phyloP scores from a whole-genome alignment of 35 echinoderm and acorn worm species.

The Ophiothrix spiculata region DNA sequence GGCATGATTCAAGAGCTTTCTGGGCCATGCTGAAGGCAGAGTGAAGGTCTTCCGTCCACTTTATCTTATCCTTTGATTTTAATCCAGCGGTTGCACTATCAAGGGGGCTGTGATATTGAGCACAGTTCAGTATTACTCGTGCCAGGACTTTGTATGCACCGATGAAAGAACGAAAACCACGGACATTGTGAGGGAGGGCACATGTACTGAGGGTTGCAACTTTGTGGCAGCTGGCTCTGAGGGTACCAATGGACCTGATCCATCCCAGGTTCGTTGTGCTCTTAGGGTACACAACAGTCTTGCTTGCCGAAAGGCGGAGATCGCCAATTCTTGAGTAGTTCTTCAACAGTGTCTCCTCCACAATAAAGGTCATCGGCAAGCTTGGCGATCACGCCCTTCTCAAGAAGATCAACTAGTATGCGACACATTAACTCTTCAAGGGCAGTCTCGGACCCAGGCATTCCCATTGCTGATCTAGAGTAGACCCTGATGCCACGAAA shows the following conservation, averaged over 20 bases:
- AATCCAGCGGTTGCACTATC: slow-evolving; percentile 13
- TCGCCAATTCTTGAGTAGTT: slow-evolving; percentile 28
- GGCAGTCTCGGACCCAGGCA: slow-evolving; percentile 38
- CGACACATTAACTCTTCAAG: slow-evolving; percentile 33
- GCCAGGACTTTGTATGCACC: slow-evolving; percentile 27
- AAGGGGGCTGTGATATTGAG: slow-evolving; percentile 9
- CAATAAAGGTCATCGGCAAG: slow-evolving; percentile 57
- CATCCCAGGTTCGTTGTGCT: slow-evolving; percentile 29
- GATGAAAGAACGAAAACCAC: slow-evolving; percentile 29
- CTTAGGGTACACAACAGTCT: slow-evolving; percentile 23
- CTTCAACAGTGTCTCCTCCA: slow-evolving; percentile 23
- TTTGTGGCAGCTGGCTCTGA: slow-evolving; percentile 1
- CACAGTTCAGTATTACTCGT: neutral
- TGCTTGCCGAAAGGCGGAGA: slow-evolving; percentile 43
- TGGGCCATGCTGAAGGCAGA: slow-evolving; percentile 27
- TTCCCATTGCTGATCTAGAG: slow-evolving; percentile 45
- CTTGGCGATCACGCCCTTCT: slow-evolving; percentile 39
- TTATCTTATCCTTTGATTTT: slow-evolving; percentile 8
- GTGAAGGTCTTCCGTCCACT: slow-evolving; percentile 17
- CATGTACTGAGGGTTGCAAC: slow-evolving; percentile 33
- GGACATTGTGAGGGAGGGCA: slow-evolving; percentile 6
- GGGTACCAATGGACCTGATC: slow-evolving; percentile 55
- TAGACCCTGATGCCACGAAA: slow-evolving; percentile 35
- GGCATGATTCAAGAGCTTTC: neutral
- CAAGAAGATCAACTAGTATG: slow-evolving; percentile 38